Percentiles rank a stretch among this genome's conserved stretches.
Conservation (phyloP, 2,113 vertebrate species). For the Bubo blakistoni region DNA sequence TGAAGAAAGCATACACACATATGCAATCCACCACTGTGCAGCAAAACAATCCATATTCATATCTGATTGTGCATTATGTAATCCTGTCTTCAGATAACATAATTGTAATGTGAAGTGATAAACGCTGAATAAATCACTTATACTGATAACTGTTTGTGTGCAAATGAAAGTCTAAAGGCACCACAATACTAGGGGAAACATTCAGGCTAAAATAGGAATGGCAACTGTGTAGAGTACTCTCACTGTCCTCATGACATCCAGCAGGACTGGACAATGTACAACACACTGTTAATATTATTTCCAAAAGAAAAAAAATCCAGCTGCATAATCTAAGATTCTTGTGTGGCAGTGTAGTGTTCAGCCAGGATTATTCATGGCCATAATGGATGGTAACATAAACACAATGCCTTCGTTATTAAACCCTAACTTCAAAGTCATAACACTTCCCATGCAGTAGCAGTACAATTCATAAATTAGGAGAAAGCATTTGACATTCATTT, state of each 20-base stretch:
- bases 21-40: neutral
- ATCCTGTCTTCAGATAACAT: neutral
- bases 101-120: neutral
- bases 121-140: neutral
- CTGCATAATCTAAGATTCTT: neutral
- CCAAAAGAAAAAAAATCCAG: neutral
- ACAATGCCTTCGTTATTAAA: neutral
- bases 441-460: neutral
- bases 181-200: neutral
- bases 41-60: neutral
- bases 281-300: neutral
- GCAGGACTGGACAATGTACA: neutral
- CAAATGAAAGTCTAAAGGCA: neutral
- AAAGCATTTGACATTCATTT: conserved; percentile 1
- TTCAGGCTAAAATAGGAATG: neutral
- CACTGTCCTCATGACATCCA: neutral
- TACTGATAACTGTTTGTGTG: neutral
- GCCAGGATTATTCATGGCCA: neutral
- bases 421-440: neutral
- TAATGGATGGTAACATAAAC: neutral
- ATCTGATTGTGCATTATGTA: neutral
- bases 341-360: neutral
- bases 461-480: neutral
- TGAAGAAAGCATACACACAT: neutral
- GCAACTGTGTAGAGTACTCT: neutral